Percentiles rank a stretch among this genome's conserved stretches.
Conservation (phyloP, 2,888 invertebrate species). For the Actias luna region DNA sequence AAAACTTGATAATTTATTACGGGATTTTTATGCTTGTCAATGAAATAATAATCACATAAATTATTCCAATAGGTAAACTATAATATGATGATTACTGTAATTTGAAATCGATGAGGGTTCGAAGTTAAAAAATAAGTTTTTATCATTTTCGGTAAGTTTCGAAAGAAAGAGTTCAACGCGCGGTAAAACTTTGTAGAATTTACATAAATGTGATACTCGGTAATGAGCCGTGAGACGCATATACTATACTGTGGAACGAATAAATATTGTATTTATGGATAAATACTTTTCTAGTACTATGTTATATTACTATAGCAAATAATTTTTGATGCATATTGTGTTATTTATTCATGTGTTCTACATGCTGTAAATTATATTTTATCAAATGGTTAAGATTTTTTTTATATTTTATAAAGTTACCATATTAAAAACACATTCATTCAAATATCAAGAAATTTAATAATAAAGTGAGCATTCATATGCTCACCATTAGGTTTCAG, state of each 20-base stretch:
- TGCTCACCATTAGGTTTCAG: no score
- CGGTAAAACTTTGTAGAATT: slow-evolving; percentile 17
- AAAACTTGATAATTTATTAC: neutral
- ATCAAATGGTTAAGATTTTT: neutral
- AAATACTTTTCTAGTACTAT: neutral
- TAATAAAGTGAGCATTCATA: no score
- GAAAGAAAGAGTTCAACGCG: slow-evolving; percentile 70
- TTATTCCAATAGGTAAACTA: neutral
- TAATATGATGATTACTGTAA: neutral
- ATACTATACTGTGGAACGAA: neutral
- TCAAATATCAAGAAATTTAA: no score
- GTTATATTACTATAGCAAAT: neutral
- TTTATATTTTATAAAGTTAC: neutral
- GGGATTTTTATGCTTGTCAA: neutral
- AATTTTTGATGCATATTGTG: neutral
- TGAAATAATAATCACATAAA: neutral
- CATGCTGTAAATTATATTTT: neutral
- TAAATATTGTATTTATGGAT: neutral
- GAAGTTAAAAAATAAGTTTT: neutral
- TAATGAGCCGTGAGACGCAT: neutral
- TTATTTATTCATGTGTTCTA: neutral
- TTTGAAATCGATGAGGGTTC: neutral
- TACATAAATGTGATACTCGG: neutral
- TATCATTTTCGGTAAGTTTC: slow-evolving; percentile 13
- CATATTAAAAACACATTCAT: no score